Percentiles rank a stretch among this genome's conserved stretches.
These are phyloP conservation scores for Drosophila albomicans DNA, from an alignment of 1,140 invertebrate genomes.

Conservation along the genomic window DNA sequence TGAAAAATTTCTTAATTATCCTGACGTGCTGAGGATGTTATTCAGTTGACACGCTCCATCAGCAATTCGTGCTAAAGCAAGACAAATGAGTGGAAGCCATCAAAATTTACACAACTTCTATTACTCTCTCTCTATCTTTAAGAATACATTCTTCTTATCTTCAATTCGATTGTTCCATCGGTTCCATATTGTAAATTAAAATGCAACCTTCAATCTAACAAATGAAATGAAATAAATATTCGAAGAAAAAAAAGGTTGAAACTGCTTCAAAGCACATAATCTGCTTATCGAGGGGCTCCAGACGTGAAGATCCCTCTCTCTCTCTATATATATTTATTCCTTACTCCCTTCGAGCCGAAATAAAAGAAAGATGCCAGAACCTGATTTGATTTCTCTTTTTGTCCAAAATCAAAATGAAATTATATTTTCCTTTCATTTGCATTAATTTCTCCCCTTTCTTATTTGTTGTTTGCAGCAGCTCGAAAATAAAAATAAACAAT, in stretches of 20 bases:
- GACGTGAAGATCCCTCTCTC: conserved; percentile 16
- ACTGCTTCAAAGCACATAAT: conserved; percentile 64
- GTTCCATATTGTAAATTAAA: conserved; percentile 17
- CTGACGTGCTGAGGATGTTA: conserved; percentile 58
- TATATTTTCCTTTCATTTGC: conserved; percentile 35
- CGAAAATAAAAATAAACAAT: conserved; percentile 32
- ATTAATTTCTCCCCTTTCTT: conserved; percentile 17
- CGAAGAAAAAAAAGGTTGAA: conserved; percentile 47
- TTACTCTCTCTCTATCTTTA: too few species aligned
- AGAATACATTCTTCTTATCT: neutral
- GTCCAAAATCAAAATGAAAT: conserved; percentile 53
- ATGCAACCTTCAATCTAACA: conserved; percentile 38
- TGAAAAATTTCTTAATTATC: conserved; percentile 83
- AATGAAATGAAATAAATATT: conserved; percentile 43
- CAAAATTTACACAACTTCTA: conserved; percentile 4
- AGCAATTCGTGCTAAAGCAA: conserved; percentile 61
- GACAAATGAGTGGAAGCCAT: conserved; percentile 58
- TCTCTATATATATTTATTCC: neutral
- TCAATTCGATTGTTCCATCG: neutral
- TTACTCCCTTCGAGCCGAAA: neutral
- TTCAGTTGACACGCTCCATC: conserved; percentile 62
- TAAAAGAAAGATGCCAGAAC: conserved; percentile 67
- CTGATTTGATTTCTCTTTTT: conserved; percentile 58
- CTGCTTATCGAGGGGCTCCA: conserved; percentile 70
- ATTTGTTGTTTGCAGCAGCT: conserved; percentile 5